These are phyloP conservation scores for Byasa hedistus DNA, from an alignment of 2,888 invertebrate genomes.

Conservation along the genomic window DNA sequence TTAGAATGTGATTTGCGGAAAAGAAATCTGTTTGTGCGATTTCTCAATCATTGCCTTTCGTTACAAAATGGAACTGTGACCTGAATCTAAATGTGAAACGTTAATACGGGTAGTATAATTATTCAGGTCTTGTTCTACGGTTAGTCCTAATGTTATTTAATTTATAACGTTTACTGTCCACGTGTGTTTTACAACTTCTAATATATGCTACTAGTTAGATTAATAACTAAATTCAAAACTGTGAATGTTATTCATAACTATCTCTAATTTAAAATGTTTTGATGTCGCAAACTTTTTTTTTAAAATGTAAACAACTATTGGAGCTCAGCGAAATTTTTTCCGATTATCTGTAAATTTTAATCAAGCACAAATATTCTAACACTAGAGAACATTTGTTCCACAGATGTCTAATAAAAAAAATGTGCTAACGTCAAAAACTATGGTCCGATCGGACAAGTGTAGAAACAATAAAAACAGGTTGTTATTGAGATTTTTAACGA, in stretches of 20 bases:
- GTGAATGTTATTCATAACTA: too few species aligned
- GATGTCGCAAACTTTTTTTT: not conserved
- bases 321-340: not conserved
- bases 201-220: not conserved
- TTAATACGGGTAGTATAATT: slow-evolving; percentile 9
- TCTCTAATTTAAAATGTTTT: too few species aligned
- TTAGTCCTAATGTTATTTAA: not conserved
- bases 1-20: slow-evolving; percentile 8
- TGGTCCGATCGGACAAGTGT: not conserved
- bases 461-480: slow-evolving; percentile 5
- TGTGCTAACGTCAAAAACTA: not conserved
- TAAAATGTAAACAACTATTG: not conserved
- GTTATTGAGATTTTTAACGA: slow-evolving; percentile 14
- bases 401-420: not conserved
- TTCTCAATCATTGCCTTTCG: slow-evolving; percentile 9
- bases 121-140: slow-evolving; percentile 11
- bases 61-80: slow-evolving; percentile 3
- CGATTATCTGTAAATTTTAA: not conserved
- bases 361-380: not conserved
- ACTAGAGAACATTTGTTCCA: not conserved
- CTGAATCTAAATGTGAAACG: slow-evolving; percentile 9
- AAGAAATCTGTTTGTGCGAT: slow-evolving; percentile 1
- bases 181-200: not conserved
- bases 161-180: not conserved
- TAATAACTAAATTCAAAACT: not conserved